A percentile compares a stretch with the other conserved stretches of the same genome.
Evolutionary conservation across 2,797 vertebrate species (phyloP).

Genomic region (Vireo griseus): DNA sequence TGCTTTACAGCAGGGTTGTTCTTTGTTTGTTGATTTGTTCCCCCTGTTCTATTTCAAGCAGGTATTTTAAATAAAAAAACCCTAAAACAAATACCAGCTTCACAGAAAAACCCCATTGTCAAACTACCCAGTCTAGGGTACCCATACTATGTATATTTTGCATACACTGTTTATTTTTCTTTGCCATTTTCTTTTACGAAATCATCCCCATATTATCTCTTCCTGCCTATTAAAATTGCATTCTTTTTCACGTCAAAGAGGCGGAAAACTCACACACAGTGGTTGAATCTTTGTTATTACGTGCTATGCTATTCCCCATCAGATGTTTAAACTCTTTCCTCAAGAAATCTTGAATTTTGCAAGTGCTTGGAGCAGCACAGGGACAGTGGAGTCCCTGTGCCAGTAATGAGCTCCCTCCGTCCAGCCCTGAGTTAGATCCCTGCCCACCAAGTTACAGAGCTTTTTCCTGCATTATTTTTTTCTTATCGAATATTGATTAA

Average conservation of each 20-base stretch:
- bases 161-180: neutral
- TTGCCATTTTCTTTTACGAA: neutral
- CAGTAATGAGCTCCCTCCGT: neutral
- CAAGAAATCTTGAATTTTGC: neutral
- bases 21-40: slow-evolving; percentile 18
- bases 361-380: neutral
- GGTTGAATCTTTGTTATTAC: neutral
- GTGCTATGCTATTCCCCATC: neutral
- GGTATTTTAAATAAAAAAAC: neutral
- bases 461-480: neutral
- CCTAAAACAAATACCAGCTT: neutral
- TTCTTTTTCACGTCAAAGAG: neutral
- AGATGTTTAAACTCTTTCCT: neutral
- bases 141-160: neutral
- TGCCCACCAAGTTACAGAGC: neutral
- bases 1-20: neutral
- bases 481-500: neutral
- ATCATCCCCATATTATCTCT: neutral
- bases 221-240: neutral
- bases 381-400: neutral
- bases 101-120: neutral
- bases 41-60: neutral
- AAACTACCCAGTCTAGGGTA: neutral
- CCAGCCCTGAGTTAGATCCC: neutral
- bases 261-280: neutral